These are phyloP conservation scores for Pollenia griseotomentosa DNA, from an alignment of 2,888 invertebrate species.

Conservation along the genomic window DNA sequence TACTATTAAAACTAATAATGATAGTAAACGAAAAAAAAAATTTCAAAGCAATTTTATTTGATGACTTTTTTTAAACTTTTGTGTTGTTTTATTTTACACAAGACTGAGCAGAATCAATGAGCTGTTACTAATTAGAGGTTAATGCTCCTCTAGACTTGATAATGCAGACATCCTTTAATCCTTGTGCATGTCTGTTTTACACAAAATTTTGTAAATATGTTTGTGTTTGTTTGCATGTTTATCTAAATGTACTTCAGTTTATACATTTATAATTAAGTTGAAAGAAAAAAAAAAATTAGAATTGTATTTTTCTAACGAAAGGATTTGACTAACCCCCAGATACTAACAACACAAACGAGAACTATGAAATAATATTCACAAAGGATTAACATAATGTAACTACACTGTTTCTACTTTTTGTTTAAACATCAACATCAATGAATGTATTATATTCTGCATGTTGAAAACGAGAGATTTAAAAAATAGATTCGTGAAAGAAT, in stretches of 20 bases:
- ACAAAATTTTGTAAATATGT: background rate
- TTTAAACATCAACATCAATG: background rate
- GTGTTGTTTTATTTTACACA: constrained; percentile 36
- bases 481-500: too few species aligned
- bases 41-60: constrained; percentile 34
- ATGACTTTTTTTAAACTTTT: constrained; percentile 22
- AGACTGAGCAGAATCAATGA: constrained; percentile 63
- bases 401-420: constrained; percentile 7
- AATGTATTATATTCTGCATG: too few species aligned
- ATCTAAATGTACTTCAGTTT: constrained; percentile 10
- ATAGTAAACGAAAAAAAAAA: constrained; percentile 1
- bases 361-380: constrained; percentile 24
- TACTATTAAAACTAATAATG: constrained; percentile 28
- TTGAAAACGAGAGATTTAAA: too few species aligned
- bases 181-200: constrained; percentile 36
- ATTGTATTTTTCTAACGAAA: constrained; percentile 22
- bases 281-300: constrained; percentile 14
- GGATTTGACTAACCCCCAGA: constrained; percentile 40
- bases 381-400: constrained; percentile 22
- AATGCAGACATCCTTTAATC: constrained; percentile 44
- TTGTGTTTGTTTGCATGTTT: background rate
- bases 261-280: constrained; percentile 35
- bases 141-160: constrained; percentile 47
- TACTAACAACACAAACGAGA: background rate
- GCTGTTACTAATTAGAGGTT: constrained; percentile 68